phyloP scores from a whole-genome alignment of 2,888 invertebrate genomes.

The Galeopsomyia nigrocyanea region DNA sequence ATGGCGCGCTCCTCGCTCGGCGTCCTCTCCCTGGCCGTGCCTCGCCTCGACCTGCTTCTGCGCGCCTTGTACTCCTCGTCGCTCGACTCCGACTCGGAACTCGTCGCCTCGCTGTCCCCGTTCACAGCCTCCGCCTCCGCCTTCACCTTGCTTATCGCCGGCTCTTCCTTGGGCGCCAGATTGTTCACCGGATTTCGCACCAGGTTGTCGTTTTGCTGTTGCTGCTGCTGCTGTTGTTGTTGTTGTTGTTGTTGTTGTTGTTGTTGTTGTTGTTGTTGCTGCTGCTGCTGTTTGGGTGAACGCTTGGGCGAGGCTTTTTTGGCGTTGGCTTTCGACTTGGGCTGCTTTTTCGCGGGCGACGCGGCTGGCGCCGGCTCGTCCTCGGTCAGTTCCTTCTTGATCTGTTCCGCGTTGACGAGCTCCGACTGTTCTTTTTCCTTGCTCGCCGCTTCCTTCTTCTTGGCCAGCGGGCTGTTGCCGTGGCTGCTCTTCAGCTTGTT shows the following conservation, averaged over 20 bases:
- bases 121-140: slow-evolving; percentile 43
- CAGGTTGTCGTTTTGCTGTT: slow-evolving; percentile 1
- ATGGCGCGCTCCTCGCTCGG: slow-evolving; percentile 62
- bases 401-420: slow-evolving; percentile 48
- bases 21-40: slow-evolving; percentile 56
- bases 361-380: slow-evolving; percentile 47
- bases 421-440: slow-evolving; percentile 46
- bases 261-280: slow-evolving; percentile 24
- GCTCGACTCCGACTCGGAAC: slow-evolving; percentile 55
- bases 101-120: slow-evolving; percentile 48
- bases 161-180: slow-evolving; percentile 39
- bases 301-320: slow-evolving; percentile 26
- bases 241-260: slow-evolving; percentile 25
- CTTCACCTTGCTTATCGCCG: slow-evolving; percentile 35
- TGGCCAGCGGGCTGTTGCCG: slow-evolving; percentile 49
- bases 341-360: slow-evolving; percentile 52
- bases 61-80: slow-evolving; percentile 67
- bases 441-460: slow-evolving; percentile 60
- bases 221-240: slow-evolving; percentile 10
- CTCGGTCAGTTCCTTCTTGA: slow-evolving; percentile 62
- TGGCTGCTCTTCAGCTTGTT: slow-evolving; percentile 47
- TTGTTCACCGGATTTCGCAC: slow-evolving; percentile 40
- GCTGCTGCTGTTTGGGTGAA: slow-evolving; percentile 24
- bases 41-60: slow-evolving; percentile 42
- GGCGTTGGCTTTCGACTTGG: slow-evolving; percentile 36